A percentile compares a stretch with the other conserved stretches of the same genome.
Evolutionary conservation across 1,140 invertebrate genomes (phyloP).

Genomic region (Tribolium madens): DNA sequence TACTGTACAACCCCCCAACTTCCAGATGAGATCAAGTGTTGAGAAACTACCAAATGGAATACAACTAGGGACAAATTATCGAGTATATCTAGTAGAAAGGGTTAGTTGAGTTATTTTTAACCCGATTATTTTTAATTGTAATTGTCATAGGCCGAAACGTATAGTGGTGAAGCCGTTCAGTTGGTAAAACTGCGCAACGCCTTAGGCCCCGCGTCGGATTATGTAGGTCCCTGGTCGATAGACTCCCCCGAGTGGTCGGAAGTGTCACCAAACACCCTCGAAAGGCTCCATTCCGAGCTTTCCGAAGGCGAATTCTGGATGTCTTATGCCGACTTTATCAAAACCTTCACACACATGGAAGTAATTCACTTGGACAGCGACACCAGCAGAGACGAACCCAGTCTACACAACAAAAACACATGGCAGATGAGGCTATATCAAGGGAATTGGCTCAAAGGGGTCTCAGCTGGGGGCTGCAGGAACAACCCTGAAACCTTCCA

Average conservation of each 20-base stretch:
- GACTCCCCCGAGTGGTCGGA: constrained; percentile 82
- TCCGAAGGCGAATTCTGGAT: constrained; percentile 87
- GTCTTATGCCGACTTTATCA: constrained; percentile 85
- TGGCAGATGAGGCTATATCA: constrained; percentile 91
- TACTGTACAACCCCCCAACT: constrained; percentile 69
- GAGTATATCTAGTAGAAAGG: constrained; percentile 84
- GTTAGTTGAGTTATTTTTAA: constrained; percentile 67
- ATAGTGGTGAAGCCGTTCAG: constrained; percentile 79
- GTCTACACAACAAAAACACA: constrained; percentile 80
- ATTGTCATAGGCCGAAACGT: constrained; percentile 74
- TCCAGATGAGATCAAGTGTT: constrained; percentile 73
- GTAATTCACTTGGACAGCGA: constrained; percentile 90
- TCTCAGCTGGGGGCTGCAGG: constrained; percentile 90
- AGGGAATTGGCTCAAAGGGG: constrained; percentile 88
- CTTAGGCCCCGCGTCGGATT: constrained; percentile 76
- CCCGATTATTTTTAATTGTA: not conserved
- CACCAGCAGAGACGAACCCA: constrained; percentile 86
- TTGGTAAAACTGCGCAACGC: constrained; percentile 81
- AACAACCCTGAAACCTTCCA: constrained; percentile 94
- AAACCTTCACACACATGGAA: constrained; percentile 87
- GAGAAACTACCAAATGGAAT: constrained; percentile 86
- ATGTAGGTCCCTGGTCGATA: constrained; percentile 79
- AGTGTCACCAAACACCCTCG: constrained; percentile 77
- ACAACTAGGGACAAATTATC: constrained; percentile 83
- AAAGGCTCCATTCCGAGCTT: constrained; percentile 75